These are phyloP conservation scores for Mirounga angustirostris DNA, from an alignment of 2,113 vertebrate species.

Conservation along the genomic window DNA sequence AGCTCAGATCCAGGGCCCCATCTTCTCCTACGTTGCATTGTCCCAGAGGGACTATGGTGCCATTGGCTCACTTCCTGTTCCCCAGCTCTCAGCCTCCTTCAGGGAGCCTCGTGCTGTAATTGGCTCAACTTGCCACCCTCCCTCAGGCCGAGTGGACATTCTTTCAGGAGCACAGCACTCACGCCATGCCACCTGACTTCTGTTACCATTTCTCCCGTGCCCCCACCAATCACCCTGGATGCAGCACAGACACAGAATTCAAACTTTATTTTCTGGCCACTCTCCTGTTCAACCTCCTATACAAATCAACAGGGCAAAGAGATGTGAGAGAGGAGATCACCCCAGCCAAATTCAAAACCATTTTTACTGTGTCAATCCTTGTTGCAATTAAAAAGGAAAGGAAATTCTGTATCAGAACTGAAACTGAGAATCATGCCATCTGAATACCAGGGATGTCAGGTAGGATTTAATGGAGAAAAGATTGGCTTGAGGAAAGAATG, in stretches of 20 bases:
- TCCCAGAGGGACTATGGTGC: not conserved
- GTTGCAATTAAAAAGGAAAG: not conserved
- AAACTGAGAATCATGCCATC: not conserved
- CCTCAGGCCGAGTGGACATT: not conserved
- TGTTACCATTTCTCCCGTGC: not conserved
- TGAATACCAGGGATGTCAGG: not conserved
- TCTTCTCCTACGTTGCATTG: not conserved
- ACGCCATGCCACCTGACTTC: not conserved
- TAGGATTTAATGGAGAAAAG: not conserved
- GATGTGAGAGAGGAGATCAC: not conserved
- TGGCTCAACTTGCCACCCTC: not conserved
- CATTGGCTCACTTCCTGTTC: too few relatives aligned
- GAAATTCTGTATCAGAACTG: not conserved
- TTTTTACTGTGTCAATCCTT: not conserved
- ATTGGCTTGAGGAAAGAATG: not conserved
- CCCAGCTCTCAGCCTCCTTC: too few relatives aligned
- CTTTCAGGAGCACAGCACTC: not conserved
- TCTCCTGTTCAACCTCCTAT: not conserved
- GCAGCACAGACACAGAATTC: not conserved
- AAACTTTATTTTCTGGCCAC: not conserved
- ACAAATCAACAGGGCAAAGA: not conserved
- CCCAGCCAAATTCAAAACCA: not conserved
- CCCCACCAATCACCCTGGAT: accelerated
- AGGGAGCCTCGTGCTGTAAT: not conserved
- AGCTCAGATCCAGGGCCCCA: not conserved